These are phyloP conservation scores for Abrostola tripartita DNA, from an alignment of 2,888 invertebrate species.

Conservation along the genomic window DNA sequence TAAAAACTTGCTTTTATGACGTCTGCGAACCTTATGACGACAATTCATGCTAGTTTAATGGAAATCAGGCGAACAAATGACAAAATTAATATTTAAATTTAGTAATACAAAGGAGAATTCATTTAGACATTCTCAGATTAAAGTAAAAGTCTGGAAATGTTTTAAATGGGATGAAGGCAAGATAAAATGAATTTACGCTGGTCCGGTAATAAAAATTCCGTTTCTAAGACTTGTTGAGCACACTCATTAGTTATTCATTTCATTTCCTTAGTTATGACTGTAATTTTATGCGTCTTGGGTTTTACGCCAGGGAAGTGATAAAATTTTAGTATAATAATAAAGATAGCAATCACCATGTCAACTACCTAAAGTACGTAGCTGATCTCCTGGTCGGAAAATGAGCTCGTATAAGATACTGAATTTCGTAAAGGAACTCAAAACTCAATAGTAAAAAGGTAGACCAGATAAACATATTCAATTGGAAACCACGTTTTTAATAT, in stretches of 20 bases:
- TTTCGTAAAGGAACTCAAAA: conserved; percentile 38
- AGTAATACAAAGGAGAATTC: conserved; percentile 53
- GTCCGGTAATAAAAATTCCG: conserved; percentile 73
- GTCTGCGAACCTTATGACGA: conserved; percentile 26
- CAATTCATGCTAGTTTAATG: conserved; percentile 41
- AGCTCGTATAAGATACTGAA: conserved; percentile 43
- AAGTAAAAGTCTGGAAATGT: conserved; percentile 63
- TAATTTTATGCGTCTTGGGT: conserved; percentile 70
- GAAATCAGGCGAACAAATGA: conserved; percentile 39
- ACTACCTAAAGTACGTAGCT: conserved; percentile 53
- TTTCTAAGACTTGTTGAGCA: conserved; percentile 77
- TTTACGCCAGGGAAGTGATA: conserved; percentile 66
- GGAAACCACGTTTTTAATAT: neutral
- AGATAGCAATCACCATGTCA: conserved; percentile 49
- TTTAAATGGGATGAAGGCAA: conserved; percentile 50
- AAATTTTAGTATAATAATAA: conserved; percentile 64
- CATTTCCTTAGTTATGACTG: conserved; percentile 75
- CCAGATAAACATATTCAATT: conserved; percentile 26
- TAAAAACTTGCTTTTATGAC: conserved; percentile 38
- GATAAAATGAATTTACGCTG: conserved; percentile 67
- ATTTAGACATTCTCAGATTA: conserved; percentile 62
- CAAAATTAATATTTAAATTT: conserved; percentile 58
- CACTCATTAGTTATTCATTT: conserved; percentile 83
- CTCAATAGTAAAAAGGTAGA: conserved; percentile 33
- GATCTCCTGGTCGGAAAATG: conserved; percentile 44